These are phyloP conservation scores for Falco cherrug DNA, from an alignment of 2,797 vertebrate species.

Conservation along the genomic window DNA sequence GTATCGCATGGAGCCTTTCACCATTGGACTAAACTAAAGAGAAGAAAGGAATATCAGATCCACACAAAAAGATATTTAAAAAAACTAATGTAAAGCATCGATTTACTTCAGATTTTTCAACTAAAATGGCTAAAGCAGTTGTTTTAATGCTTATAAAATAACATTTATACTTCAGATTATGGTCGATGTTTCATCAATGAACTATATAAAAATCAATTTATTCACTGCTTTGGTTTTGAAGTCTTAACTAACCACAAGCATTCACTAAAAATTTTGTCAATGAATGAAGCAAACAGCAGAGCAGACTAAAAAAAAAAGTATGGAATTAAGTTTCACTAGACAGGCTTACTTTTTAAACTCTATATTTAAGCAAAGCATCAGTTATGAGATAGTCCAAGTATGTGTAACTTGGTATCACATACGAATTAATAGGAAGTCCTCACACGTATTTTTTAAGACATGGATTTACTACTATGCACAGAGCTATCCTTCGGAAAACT, in stretches of 20 bases:
- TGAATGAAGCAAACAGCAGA: not conserved
- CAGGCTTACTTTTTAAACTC: not conserved
- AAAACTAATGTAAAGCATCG: fast-evolving
- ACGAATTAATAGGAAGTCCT: not conserved
- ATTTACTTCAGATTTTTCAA: not conserved
- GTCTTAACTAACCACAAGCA: not conserved
- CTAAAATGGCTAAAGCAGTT: not conserved
- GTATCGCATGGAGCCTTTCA: slow-evolving; percentile 91
- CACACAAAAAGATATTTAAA: not conserved
- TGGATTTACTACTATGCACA: not conserved
- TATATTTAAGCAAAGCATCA: not conserved
- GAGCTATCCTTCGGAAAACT: not conserved
- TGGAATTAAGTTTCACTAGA: not conserved
- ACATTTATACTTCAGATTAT: not conserved
- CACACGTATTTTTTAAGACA: not conserved
- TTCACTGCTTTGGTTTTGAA: not conserved
- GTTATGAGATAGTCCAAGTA: not conserved
- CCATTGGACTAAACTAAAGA: slow-evolving; percentile 94
- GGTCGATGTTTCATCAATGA: not conserved
- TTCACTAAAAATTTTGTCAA: not conserved
- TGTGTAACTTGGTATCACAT: not conserved
- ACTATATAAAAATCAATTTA: not conserved
- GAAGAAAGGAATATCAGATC: not conserved
- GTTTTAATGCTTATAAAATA: not conserved
- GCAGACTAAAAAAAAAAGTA: not conserved